Conservation (phyloP, 2,113 vertebrate species). For the Solea senegalensis region DNA sequence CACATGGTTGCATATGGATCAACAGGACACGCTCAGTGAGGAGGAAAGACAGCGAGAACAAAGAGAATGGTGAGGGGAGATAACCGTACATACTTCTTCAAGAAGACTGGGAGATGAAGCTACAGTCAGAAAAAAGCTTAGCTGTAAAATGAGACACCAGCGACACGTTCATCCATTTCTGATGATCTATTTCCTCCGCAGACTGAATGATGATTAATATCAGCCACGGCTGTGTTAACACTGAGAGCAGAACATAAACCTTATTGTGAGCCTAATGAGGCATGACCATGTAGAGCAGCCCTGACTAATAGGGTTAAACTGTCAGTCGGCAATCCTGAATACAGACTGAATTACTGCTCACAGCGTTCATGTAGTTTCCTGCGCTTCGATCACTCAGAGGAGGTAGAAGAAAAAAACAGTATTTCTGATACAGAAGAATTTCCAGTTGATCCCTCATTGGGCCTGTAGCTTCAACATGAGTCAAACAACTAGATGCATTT, state of each 20-base stretch:
- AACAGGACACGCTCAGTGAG: conserved; percentile 31
- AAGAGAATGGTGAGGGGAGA: background rate
- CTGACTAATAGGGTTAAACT: conserved; percentile 64
- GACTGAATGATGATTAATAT: conserved; percentile 66
- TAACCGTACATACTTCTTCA: conserved; percentile 1
- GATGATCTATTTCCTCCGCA: conserved; percentile 17
- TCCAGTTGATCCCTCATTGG: too few relatives aligned
- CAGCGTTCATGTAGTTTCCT: conserved; percentile 11
- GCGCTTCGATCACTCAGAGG: background rate
- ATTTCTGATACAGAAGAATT: too few relatives aligned
- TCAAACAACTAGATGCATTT: too few relatives aligned
- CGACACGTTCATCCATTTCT: conserved; percentile 19
- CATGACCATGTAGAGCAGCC: conserved; percentile 57
- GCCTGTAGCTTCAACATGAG: too few relatives aligned
- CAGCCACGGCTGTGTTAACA: conserved; percentile 50
- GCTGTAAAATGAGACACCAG: conserved; percentile 57
- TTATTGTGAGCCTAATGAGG: conserved; percentile 69
- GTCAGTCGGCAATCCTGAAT: conserved; percentile 14
- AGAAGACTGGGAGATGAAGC: background rate
- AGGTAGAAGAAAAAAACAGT: background rate
- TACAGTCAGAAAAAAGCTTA: conserved; percentile 11
- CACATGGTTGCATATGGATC: conserved; percentile 37
- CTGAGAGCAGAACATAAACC: conserved; percentile 46
- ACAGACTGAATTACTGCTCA: conserved; percentile 8
- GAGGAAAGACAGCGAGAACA: conserved; percentile 33